phyloP scores from a whole-genome alignment of 1,140 invertebrate species.

The Pantala flavescens region DNA sequence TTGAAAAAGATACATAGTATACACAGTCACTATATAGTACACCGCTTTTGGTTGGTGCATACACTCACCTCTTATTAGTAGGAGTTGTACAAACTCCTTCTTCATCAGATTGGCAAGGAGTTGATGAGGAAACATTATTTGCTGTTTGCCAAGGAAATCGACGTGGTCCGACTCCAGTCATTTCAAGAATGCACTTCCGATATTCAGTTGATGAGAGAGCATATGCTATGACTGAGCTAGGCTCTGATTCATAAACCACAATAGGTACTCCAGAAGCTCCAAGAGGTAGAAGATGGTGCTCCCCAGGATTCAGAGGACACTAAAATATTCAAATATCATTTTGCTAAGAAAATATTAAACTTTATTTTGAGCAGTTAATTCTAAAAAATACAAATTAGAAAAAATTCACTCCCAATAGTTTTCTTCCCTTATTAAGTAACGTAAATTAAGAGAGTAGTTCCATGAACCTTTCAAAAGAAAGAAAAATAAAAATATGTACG shows the following conservation, averaged over 20 bases:
- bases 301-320: conserved; percentile 47
- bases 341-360: neutral
- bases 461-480: too few relatives aligned
- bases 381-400: conserved; percentile 13
- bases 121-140: neutral
- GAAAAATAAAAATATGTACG: too few relatives aligned
- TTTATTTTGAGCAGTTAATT: neutral
- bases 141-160: neutral
- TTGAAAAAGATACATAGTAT: too few relatives aligned
- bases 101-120: neutral
- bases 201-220: conserved; percentile 64
- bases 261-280: conserved; percentile 52
- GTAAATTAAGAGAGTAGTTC: too few relatives aligned
- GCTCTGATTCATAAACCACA: conserved; percentile 72
- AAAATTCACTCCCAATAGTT: neutral
- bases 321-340: conserved; percentile 22
- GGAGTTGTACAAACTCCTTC: neutral
- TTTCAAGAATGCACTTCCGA: conserved; percentile 34
- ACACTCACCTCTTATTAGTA: neutral
- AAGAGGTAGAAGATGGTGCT: conserved; percentile 51
- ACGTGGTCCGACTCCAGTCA: neutral
- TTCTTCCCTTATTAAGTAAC: neutral
- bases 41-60: too few relatives aligned
- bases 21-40: too few relatives aligned
- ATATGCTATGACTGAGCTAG: conserved; percentile 83